Conservation (phyloP, 1,140 invertebrate species). For the Caenorhabditis briggsae region DNA sequence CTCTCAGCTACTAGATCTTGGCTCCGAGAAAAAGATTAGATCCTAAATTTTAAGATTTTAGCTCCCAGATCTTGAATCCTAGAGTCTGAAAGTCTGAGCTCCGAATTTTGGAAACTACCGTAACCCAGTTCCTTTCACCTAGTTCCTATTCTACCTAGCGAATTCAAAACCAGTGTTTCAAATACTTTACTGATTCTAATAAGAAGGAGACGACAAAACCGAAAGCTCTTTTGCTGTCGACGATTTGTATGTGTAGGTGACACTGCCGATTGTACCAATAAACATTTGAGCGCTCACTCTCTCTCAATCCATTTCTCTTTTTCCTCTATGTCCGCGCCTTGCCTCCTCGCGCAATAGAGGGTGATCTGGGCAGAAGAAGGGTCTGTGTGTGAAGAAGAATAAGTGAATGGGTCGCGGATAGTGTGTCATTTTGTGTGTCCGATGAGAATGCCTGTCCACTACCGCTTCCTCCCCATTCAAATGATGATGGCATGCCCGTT, state of each 20-base stretch:
- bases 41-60: too few species aligned
- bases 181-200: too few species aligned
- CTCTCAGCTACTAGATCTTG: too few species aligned
- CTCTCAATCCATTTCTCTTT: not conserved
- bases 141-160: not conserved
- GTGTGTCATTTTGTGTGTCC: slow-evolving; percentile 32
- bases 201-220: not conserved
- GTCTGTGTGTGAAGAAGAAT: slow-evolving; percentile 6
- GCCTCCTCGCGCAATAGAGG: not conserved
- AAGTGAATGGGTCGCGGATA: slow-evolving; percentile 39
- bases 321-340: not conserved
- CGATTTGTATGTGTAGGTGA: slow-evolving; percentile 25
- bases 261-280: slow-evolving; percentile 53
- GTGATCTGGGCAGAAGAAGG: slow-evolving; percentile 8
- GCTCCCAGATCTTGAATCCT: too few species aligned
- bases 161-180: not conserved
- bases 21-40: too few species aligned
- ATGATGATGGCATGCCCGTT: slow-evolving; percentile 40
- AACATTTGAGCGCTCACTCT: slow-evolving; percentile 26
- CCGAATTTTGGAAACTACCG: not conserved
- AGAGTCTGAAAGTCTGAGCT: too few species aligned
- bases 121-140: not conserved
- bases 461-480: not conserved
- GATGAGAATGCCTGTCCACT: not conserved
- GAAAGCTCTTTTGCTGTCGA: not conserved